Evolutionary conservation across 2,113 vertebrate genomes (phyloP), one percentile per base, ranked within the genome.

Genomic region (Echinops telfairi): DNA sequence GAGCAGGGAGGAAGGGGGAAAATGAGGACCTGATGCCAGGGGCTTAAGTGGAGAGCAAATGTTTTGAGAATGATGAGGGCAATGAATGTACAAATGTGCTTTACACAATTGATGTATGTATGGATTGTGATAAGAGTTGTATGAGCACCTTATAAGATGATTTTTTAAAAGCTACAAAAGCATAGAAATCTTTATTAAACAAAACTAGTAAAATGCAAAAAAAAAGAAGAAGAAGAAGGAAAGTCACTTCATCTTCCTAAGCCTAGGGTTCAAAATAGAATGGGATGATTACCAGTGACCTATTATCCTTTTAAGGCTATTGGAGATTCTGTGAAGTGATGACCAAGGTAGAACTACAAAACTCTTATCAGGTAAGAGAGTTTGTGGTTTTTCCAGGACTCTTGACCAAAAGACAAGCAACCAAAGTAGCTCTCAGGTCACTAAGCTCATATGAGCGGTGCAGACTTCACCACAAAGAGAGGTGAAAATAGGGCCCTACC

Each of bases 241-340:
- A 83, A 94, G 12, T 83, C 71, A 82, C 43, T 89, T 93, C 31
- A 86, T 29, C 43, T 89, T 90, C 93, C 70, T 31, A 93, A 76
- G 20, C 75, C 79, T 92, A 33, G 33, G 4, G 38, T 90, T 94
- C 31, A 94, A 87, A 93, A 90, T 78, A 95, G 92, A 87, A 86
- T 87, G 15, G 8, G 58, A 11, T 95, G 70, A 87, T 77, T 94
- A n/a, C 78, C 71, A 87, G n/a, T 95, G 80, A 70, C 47, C 33
- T 95, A 0, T 93, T 12, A 92, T 38, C 62, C 25, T 96, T 40
- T 33, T 31, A 89, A 33, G 31, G 36, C 40, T 79, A 76, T 16
- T 86, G 64, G 64, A 92, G 57, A 92, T 40, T 25, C 68, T 79
- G 19, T 90, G 58, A 93, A 90, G 25, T 60, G n/a, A 88, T 80